Percentiles rank a stretch among this genome's conserved stretches.
phyloP scores from a whole-genome alignment of 2,797 vertebrate species.

The Lagothrix lagotricha region DNA sequence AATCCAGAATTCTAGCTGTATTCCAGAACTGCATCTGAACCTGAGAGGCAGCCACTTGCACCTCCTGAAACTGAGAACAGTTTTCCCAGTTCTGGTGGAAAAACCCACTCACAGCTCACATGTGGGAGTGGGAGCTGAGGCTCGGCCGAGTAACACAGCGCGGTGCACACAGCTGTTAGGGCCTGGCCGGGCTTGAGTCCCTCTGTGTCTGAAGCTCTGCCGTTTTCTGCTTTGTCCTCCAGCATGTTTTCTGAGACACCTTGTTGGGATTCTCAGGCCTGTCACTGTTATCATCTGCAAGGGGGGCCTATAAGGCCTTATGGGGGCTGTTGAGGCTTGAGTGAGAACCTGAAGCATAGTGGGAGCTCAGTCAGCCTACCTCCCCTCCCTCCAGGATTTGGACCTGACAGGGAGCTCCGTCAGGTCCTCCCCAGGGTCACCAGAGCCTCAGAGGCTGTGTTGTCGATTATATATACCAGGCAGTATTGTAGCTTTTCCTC shows the following conservation, averaged over 20 bases:
- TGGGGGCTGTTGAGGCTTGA: not conserved
- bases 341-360: not conserved
- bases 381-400: not conserved
- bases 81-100: not conserved
- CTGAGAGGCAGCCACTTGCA: not conserved
- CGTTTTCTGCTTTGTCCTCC: not conserved
- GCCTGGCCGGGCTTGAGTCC: not conserved
- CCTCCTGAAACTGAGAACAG: not conserved
- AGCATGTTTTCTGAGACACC: not conserved
- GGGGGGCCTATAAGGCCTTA: not conserved
- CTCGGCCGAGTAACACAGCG: not conserved
- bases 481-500: not conserved
- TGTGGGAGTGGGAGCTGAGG: not conserved
- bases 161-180: accelerated
- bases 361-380: not conserved
- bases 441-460: not conserved
- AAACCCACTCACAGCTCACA: not conserved
- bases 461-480: not conserved
- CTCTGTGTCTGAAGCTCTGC: accelerated
- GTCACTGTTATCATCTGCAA: not conserved
- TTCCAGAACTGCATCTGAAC: not conserved
- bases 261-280: accelerated
- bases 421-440: not conserved
- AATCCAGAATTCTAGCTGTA: not conserved
- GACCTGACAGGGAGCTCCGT: not conserved